Evolutionary conservation across 2,797 vertebrate species (phyloP).

Genomic region (Prionace glauca): DNA sequence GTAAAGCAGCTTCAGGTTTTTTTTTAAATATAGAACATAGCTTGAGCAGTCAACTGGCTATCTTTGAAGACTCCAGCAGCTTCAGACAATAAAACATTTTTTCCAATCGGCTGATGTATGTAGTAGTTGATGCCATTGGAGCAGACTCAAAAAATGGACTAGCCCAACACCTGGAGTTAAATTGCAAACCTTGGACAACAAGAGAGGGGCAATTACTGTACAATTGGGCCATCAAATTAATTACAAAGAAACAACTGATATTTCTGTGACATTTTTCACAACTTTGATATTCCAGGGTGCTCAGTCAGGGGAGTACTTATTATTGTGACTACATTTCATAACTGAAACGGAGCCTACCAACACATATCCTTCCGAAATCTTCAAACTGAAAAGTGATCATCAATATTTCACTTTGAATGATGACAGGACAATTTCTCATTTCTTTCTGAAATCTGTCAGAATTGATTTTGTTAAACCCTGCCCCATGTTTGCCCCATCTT

Average conservation of each 20-base stretch:
- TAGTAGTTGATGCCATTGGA: no score
- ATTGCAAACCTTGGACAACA: background rate
- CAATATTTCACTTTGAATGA: background rate
- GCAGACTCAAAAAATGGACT: background rate
- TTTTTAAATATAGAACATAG: background rate
- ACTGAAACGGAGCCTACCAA: background rate
- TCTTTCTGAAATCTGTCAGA: background rate
- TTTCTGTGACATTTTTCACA: background rate
- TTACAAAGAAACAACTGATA: background rate
- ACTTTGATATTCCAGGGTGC: background rate
- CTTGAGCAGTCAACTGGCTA: background rate
- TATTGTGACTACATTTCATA: no score
- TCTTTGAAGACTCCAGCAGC: background rate
- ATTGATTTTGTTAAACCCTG: background rate
- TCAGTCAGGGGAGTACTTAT: no score
- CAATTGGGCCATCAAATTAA: background rate
- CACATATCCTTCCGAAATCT: background rate
- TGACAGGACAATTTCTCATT: background rate
- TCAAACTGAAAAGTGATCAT: background rate
- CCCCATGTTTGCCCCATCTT: background rate
- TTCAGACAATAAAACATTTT: background rate
- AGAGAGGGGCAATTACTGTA: background rate
- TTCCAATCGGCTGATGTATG: no score
- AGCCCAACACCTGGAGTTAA: background rate
- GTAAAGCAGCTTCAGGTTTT: background rate